Percentiles rank a stretch among this genome's conserved stretches.
Conservation (phyloP, 1,140 invertebrate species). For the Chrysomallon squamiferum region DNA sequence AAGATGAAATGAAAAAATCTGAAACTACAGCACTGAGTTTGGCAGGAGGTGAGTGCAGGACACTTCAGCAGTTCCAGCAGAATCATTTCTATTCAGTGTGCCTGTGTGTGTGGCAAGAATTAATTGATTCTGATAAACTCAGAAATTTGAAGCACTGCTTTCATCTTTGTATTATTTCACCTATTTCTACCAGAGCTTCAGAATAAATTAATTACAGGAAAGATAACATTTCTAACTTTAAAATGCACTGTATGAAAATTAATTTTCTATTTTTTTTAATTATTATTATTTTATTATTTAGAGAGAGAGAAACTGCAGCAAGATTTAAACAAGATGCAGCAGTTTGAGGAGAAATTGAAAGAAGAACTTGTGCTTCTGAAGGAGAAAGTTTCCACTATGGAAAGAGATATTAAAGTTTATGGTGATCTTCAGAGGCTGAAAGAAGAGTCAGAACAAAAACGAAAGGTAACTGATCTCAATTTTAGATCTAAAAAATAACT, state of each 20-base stretch:
- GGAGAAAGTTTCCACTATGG: conserved; percentile 66
- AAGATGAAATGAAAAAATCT: conserved; percentile 68
- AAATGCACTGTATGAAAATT: too few species aligned
- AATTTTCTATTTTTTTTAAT: too few species aligned
- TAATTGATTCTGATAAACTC: not conserved
- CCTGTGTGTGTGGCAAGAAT: too few species aligned
- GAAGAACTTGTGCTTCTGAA: conserved; percentile 65
- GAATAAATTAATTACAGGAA: too few species aligned
- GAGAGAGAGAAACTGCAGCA: conserved; percentile 67
- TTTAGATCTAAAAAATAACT: not conserved
- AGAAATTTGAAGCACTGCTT: not conserved
- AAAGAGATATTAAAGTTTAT: conserved; percentile 65
- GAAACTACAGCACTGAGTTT: conserved; percentile 66
- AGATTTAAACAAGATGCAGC: conserved; percentile 67
- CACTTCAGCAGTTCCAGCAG: not conserved
- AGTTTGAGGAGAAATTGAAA: conserved; percentile 69
- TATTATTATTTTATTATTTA: too few species aligned
- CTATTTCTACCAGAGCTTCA: too few species aligned
- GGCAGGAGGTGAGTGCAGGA: conserved; percentile 57
- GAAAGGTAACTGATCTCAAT: conserved; percentile 47
- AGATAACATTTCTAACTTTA: too few species aligned
- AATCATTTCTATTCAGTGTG: too few species aligned
- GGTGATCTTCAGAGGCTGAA: conserved; percentile 65
- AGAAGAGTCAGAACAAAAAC: conserved; percentile 64
- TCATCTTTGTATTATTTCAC: not conserved